Conservation (phyloP, 2,797 vertebrate genomes). For the Gambusia yucatana region DNA sequence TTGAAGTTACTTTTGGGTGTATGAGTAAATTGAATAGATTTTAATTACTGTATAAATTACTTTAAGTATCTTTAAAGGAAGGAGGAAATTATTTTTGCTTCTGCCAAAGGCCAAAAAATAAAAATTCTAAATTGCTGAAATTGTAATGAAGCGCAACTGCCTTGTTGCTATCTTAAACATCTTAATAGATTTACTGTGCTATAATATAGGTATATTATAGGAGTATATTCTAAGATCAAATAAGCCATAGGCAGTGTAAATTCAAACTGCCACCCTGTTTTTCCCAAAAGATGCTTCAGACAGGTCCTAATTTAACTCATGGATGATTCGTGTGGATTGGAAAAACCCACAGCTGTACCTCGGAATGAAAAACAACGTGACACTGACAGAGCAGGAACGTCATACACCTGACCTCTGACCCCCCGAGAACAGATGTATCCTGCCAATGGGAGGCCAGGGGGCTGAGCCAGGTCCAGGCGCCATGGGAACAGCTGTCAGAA, state of each 20-base stretch:
- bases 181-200: background rate
- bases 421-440: constrained; percentile 40
- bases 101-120: background rate
- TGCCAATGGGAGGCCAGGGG: constrained; percentile 47
- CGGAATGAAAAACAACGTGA: constrained; percentile 55
- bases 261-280: background rate
- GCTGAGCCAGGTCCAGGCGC: constrained; percentile 50
- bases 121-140: background rate
- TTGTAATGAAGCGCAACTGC: background rate
- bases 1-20: background rate
- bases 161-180: no score
- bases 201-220: background rate
- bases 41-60: background rate
- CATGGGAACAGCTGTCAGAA: constrained; percentile 80
- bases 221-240: background rate
- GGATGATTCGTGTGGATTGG: constrained; percentile 10
- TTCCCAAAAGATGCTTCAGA: background rate
- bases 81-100: background rate
- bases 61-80: background rate
- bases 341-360: constrained; percentile 11
- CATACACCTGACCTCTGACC: constrained; percentile 59
- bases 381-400: constrained; percentile 26
- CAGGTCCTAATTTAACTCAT: background rate
- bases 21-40: background rate
- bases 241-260: background rate